Evolutionary conservation across 1,140 invertebrate genomes (phyloP), one percentile per base, ranked within the genome.

Genomic region (Pseudachorutes palmiensis): DNA sequence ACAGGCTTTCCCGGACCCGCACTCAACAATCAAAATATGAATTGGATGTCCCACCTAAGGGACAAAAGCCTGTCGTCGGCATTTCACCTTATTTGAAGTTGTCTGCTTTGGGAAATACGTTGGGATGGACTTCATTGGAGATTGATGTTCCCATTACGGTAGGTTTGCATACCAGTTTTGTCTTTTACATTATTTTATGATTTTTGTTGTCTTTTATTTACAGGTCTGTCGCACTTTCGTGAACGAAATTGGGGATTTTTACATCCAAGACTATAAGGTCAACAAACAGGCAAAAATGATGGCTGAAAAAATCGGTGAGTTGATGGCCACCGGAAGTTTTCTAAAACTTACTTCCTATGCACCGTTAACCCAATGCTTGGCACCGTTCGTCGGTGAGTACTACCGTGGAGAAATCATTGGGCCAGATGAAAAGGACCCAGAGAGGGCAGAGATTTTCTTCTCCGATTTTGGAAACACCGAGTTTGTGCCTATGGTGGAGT

Each of bases 381-480:
- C 59, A 9, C 59, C 59, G 3, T 61, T 32, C 29, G 12, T 9
- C 5, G 59, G 59, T 9, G 59, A 61, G 19, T 14, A 31, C 24
- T 61, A 30, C 32, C 59, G 59, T 12, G 59, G 12, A 5, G 59
- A 61, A 24, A 61, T 61, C 24, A 9, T 61, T 31, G 30, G 26
- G 24, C 29, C 19, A 12, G 2, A 5, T n/a, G 30, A 9, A 30
- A 32, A 24, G 16, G 2, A 3, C 5, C 12, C 12, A 19, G 24
- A 55, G 5, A 9, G 24, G 24, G 59, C 31, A 16, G 19, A 26
- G 5, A 3, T 61, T 29, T 61, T 61, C 24, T 61, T 61, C 29
- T 61, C 14, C 9, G 59, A 61, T 26, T 61, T 9, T 32, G 59
- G 59, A 36, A 61, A 61, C 29, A 36, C 19, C 59, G 59, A 14